Percentiles rank a stretch among this genome's conserved stretches.
Conservation (phyloP, 2,888 invertebrate species). For the Melipona bicolor region DNA sequence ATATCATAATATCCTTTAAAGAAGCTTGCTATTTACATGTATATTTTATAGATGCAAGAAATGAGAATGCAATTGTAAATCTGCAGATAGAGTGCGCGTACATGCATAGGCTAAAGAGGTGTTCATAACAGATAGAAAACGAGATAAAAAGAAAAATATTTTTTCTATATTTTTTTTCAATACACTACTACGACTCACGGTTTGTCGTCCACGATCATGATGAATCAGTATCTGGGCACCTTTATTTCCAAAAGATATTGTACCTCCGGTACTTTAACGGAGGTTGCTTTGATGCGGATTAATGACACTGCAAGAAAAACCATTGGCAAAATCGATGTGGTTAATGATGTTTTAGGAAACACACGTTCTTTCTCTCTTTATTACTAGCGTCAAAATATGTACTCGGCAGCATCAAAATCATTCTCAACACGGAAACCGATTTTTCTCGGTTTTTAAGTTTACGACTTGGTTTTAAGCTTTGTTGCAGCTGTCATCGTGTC, state of each 20-base stretch:
- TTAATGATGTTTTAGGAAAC: conserved; percentile 43
- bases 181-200: conserved; percentile 79
- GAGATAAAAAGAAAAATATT: neutral
- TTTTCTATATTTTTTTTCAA: neutral
- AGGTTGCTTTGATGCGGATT: conserved; percentile 68
- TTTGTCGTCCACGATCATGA: conserved; percentile 84
- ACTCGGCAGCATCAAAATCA: conserved; percentile 17
- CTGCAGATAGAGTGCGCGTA: neutral
- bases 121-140: neutral
- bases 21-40: neutral
- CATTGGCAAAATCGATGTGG: conserved; percentile 64
- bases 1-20: neutral
- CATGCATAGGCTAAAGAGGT: conserved; percentile 1
- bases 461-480: neutral
- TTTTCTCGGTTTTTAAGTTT: neutral
- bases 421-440: conserved; percentile 34
- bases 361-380: conserved; percentile 27
- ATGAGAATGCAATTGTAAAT: neutral
- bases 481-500: neutral
- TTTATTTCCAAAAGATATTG: conserved; percentile 58
- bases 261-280: conserved; percentile 46
- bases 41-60: no score
- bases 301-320: conserved; percentile 81
- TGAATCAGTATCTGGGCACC: conserved; percentile 73
- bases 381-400: no score